Evolutionary conservation across 2,888 invertebrate genomes (phyloP), one percentile per base, ranked within the genome.

Genomic region (Encarsia formosa): DNA sequence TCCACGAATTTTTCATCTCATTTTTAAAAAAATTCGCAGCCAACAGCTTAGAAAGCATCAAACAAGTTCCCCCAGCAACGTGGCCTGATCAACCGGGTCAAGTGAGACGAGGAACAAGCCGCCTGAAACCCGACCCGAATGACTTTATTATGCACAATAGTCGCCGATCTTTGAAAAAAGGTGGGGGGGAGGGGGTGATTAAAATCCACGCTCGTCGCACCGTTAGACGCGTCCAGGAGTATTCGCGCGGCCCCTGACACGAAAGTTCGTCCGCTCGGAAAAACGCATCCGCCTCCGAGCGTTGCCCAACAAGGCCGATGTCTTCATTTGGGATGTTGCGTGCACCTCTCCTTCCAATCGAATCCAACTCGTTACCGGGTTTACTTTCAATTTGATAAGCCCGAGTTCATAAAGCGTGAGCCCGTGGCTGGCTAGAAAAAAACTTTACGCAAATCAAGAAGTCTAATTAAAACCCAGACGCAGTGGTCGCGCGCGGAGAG

Each of bases 231-330:
- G 13, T n/a, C 22, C 29, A 1, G 41, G 35, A 35, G 46, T 34
- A 42, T 38, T 19, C 35, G 29, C 15, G n/a, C 34, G 47, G 24
- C 47, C 43, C 41, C 47, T 24, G 44, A 43, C 52, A 48, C 44
- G 39, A 44, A 52, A 52, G 52, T 52, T 29, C 52, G 48, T 15
- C 38, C 52, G 48, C 34, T 44, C 34, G 52, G 52, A 52, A 52
- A 52, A 26, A 20, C 46, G 42, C 47, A 42, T 47, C 32, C 43
- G 42, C 9, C 4, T 9, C 11, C 24, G 18, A n/a, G 15, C 15
- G 26, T 11, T 39, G 35, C 35, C 13, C n/a, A 29, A 41, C 26
- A 24, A 40, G 34, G 34, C 2, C 39, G 39, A 4, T 51, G 40
- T 22, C 51, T 51, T 45, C 26, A 51, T 51, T 51, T 26, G 34